Base-by-base conservation (phyloP, 2,113 vertebrate genomes). In the Tragelaphus strepsiceros region DNA sequence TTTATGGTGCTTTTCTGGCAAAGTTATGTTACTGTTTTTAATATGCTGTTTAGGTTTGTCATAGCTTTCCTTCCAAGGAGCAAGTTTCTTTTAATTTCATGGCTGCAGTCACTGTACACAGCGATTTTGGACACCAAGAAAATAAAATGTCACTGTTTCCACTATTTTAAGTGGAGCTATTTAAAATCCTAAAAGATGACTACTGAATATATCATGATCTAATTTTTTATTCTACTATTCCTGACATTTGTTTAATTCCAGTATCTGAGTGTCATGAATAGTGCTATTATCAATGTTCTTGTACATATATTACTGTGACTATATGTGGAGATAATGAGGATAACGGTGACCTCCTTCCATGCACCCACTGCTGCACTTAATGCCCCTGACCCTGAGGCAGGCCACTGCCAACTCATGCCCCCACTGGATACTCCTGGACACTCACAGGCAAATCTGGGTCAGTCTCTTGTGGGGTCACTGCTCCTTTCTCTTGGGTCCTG, bases 381-480 rank as follows among this genome's bases (percentile, higher is more conserved):
- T 71, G 64, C n/a, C 9, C 9, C 19, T 67, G 2, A 35, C n/a
- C 17, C 9, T 35, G n/a, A 9, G 35, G 17, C 4, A 35, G 64
- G 17, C 64, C 64, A 35, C 64, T 21, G 17, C 19, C 64, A 67
- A 35, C 64, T n/a, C n/a, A 12, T 2, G 17, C n/a, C n/a, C 21
- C 16, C 17, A 35, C 64, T 1, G 2, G n/a, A 71, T 19, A 71
- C 64, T 71, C n/a, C 64, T 35, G 17, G 17, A 71, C n/a, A 21
- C 64, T 35, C 9, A 35, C 0, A 2, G n/a, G 64, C 4, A 71
- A 71, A 21, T 11, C 9, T 64, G n/a, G 4, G 8, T 71, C n/a
- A 35, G 64, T 35, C 32, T 71, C n/a, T 35, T 19, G 32, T 21
- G n/a, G 64, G n/a, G 4, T 71, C 17, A 5, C n/a, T 11, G 9